Percentiles rank a stretch among this genome's conserved stretches.
Evolutionary conservation across 1,140 invertebrate species (phyloP).

Genomic region (Zaprionus davidi): DNA sequence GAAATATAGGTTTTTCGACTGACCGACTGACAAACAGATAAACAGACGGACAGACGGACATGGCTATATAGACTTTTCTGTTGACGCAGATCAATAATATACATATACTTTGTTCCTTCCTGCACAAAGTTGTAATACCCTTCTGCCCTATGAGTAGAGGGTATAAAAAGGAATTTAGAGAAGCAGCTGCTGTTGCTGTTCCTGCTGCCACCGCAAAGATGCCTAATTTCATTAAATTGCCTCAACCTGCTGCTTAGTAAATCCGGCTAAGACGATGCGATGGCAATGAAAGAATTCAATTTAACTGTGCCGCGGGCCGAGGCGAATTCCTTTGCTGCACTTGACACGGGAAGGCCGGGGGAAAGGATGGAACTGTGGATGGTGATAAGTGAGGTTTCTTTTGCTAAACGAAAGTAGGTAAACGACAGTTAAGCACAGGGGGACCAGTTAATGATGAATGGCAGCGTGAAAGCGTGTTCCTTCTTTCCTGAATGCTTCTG

Average conservation of each 20-base stretch:
- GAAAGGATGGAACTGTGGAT: neutral
- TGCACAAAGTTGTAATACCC: neutral
- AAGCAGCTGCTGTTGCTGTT: constrained; percentile 38
- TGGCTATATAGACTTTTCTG: too few relatives aligned
- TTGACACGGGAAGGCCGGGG: constrained; percentile 38
- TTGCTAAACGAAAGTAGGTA: neutral
- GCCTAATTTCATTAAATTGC: constrained; percentile 73
- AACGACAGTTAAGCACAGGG: neutral
- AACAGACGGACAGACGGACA: too few relatives aligned
- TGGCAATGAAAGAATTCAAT: constrained; percentile 68
- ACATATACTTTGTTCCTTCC: too few relatives aligned
- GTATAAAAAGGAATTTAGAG: constrained; percentile 16
- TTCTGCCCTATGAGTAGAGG: too few relatives aligned
- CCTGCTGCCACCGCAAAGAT: constrained; percentile 9
- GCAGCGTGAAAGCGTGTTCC: constrained; percentile 30
- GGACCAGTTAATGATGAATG: constrained; percentile 15
- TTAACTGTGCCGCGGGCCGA: constrained; percentile 61
- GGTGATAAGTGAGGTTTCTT: constrained; percentile 5
- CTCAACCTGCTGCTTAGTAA: constrained; percentile 65
- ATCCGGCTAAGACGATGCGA: constrained; percentile 50
- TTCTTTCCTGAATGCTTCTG: constrained; percentile 27
- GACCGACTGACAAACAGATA: too few relatives aligned
- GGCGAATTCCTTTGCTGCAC: constrained; percentile 59
- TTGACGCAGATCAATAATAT: too few relatives aligned
- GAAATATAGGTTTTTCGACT: too few relatives aligned